Evolutionary conservation across 2,797 vertebrate species (phyloP).

Genomic region (Pseudotriccus pelzelni): DNA sequence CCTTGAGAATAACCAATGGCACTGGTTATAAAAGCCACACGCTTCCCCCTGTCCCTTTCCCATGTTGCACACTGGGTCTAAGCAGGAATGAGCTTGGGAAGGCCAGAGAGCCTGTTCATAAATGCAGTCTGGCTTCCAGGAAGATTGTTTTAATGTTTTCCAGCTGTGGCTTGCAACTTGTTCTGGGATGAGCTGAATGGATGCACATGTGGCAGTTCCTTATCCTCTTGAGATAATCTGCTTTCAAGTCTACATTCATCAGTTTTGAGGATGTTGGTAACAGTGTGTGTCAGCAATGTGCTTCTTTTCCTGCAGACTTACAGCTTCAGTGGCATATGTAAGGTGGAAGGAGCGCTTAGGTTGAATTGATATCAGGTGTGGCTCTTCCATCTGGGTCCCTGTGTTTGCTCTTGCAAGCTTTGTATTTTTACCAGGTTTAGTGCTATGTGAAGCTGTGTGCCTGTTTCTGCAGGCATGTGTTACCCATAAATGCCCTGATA

Average conservation of each 20-base stretch:
- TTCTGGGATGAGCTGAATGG: background rate
- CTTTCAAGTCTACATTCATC: constrained; percentile 55
- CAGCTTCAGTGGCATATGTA: background rate
- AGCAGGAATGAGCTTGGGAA: background rate
- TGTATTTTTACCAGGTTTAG: background rate
- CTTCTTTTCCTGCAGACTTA: background rate
- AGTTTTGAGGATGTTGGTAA: constrained; percentile 1
- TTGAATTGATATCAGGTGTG: constrained; percentile 11
- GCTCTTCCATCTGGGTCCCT: constrained; percentile 20
- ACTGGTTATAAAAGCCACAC: background rate
- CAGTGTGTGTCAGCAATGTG: constrained; percentile 22
- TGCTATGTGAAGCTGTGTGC: background rate
- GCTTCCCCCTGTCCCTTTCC: background rate
- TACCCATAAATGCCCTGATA: background rate
- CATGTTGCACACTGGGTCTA: background rate
- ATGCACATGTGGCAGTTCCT: constrained; percentile 50
- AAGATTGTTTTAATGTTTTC: background rate
- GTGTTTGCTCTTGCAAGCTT: background rate
- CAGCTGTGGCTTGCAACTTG: constrained; percentile 2
- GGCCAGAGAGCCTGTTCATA: background rate
- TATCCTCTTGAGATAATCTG: constrained; percentile 67
- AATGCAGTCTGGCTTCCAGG: background rate
- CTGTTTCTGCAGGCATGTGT: background rate
- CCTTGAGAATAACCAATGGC: background rate
- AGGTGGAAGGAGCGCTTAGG: background rate